phyloP scores from a whole-genome alignment of 2,113 vertebrate species.

The Petaurus breviceps region DNA sequence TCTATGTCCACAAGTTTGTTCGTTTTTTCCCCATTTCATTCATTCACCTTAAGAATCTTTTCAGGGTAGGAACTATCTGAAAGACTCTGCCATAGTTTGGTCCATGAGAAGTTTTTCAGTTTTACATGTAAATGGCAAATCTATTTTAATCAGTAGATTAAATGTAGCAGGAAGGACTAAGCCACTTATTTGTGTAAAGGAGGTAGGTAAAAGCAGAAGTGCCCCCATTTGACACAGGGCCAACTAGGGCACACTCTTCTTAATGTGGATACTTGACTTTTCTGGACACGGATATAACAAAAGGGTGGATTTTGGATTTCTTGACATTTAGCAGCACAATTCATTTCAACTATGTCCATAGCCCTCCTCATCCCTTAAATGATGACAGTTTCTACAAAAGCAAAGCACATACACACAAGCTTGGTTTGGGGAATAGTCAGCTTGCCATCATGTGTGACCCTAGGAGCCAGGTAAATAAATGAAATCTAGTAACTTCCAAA shows the following conservation, averaged over 20 bases:
- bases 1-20: background rate
- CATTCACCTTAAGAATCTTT: background rate
- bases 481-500: background rate
- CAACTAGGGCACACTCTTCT: fast-evolving
- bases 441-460: background rate
- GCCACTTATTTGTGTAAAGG: constrained; percentile 7
- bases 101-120: background rate
- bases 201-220: background rate
- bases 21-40: background rate
- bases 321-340: background rate
- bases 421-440: background rate
- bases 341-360: background rate
- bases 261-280: background rate
- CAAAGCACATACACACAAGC: background rate
- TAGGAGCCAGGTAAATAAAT: background rate
- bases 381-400: background rate
- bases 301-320: background rate
- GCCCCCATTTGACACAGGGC: background rate
- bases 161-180: background rate
- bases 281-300: background rate
- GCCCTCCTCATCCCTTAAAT: background rate
- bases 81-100: background rate
- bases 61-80: background rate
- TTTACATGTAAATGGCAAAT: constrained; percentile 1
- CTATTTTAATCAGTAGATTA: background rate